Evolutionary conservation across 2,888 invertebrate species (phyloP), one percentile per base, ranked within the genome.

Genomic region (Drosophila seclusa): DNA sequence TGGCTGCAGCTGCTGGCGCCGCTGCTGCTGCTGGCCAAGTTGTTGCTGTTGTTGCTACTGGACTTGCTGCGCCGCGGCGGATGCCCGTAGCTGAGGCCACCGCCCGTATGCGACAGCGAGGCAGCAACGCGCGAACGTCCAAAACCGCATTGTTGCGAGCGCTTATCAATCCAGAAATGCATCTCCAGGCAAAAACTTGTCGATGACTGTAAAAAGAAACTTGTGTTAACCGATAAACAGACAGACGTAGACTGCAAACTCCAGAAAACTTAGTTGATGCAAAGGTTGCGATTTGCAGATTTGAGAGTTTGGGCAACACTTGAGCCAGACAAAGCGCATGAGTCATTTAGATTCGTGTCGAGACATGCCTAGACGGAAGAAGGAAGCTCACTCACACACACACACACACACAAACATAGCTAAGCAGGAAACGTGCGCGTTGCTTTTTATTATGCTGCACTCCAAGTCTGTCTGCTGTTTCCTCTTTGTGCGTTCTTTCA

Each of bases 161-260:
- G 96, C 94, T 97, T 97, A 93, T 96, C 96, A 93, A 97, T 97
- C 97, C 97, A 97, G 94, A 97, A 97, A 96, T 97, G 97, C 97
- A 97, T 97, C 38, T 73, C 49, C 59, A 50, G 57, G 59, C 82
- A 31, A 27, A 8, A 68, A 82, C 78, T 78, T 68, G 34, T 58
- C 82, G 73, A 60, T 72, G 24, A 49, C 55, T 55, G 76, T 18
- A 64, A 80, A 52, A 73, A 65, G 45, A 53, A 64, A 63, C 68
- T 65, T 27, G 34, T 68, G 68, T 73, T 73, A 69, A 36, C 67
- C 40, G 38, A 54, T 32, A 21, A 53, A n/a, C 36, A 57, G 70
- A 64, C 59, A 63, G 64, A 68, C 59, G 4, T 16, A 45, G 45
- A 45, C 45, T 45, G 45, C 45, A 24, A 45, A 45, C 16, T 24